Conservation (phyloP, 2,888 invertebrate species). For the Atherix ibis region DNA sequence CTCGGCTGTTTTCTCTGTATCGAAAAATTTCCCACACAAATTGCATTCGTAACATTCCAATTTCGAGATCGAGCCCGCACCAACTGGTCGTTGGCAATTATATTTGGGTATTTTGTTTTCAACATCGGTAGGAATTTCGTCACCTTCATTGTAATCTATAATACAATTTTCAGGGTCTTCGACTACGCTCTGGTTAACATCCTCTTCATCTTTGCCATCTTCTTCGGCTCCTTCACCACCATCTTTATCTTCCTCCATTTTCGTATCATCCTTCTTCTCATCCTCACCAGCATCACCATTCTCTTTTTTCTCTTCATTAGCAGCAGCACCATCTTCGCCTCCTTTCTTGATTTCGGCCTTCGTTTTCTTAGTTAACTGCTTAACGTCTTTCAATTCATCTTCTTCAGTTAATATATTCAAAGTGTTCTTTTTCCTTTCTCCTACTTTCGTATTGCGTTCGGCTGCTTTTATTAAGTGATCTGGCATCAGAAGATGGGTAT, state of each 20-base stretch:
- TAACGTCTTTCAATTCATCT: conserved; percentile 36
- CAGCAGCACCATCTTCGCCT: conserved; percentile 20
- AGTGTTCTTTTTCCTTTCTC: conserved; percentile 29
- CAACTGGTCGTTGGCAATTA: conserved; percentile 46
- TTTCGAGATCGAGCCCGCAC: conserved; percentile 41
- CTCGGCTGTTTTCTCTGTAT: conserved; percentile 41
- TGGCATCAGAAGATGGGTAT: conserved; percentile 62
- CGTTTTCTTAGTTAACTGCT: conserved; percentile 32
- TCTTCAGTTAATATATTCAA: conserved; percentile 39
- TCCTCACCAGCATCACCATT: conserved; percentile 21
- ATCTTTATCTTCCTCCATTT: conserved; percentile 14
- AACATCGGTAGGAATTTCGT: conserved; percentile 35
- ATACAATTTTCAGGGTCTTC: conserved; percentile 38
- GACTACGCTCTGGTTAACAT: conserved; percentile 33
- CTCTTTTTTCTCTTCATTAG: conserved; percentile 24
- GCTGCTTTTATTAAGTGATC: conserved; percentile 52
- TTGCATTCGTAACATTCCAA: conserved; percentile 48
- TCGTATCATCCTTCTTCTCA: conserved; percentile 23
- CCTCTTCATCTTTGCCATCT: conserved; percentile 25
- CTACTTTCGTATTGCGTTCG: conserved; percentile 33
- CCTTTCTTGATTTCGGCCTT: conserved; percentile 20
- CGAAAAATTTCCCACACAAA: conserved; percentile 49
- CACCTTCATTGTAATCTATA: conserved; percentile 29
- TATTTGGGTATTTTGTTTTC: conserved; percentile 35
- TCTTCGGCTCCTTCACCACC: conserved; percentile 17